Evolutionary conservation across 2,888 invertebrate species (phyloP), one percentile per base, ranked within the genome.

Genomic region (Leptura quadrifasciata): DNA sequence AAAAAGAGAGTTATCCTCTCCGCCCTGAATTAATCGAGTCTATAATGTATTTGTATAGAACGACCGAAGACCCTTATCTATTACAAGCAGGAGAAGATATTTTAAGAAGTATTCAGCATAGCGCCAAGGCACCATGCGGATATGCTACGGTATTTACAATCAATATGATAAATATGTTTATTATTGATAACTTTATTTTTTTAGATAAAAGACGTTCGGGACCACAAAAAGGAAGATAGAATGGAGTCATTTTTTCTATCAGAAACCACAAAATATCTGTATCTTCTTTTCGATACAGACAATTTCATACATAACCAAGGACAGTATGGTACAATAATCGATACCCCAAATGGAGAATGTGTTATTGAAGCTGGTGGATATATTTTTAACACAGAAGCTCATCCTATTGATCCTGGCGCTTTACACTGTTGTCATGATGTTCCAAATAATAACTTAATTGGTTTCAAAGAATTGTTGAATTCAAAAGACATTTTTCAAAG

Each of bases 241-340:
- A 99, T 99, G 99, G 99, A 99, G 88, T 99, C 99, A 0, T 99
- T 99, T 90, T 99, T 99, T 89, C 90, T 99, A 10, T 96, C 99
- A 0, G 99, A 99, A 90, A 99, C 99, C 0, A 97, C 98, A 0
- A 99, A 99, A 88, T 99, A 99, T 88, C 90, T 99, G 0, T 99
- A 98, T 89, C 90, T 99, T 1, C 90, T 99, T 0, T 99, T 99
- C 88, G 99, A 99, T 88, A 94, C 95, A 0, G 96, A 98, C 73
- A 99, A 99, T 90, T 99, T 98, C 87, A 94, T 99, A 61, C 98
- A 99, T 88, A 97, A 96, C 86, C 94, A 94, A 74, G 97, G 96
- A 0, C 90, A 93, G 47, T 92, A 93, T 71, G 97, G 97, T 0
- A 94, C 93, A 0, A 89, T 97, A 0, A 92, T 97, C 27, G 89